Conservation (phyloP, 2,113 vertebrate species). For the Megaleporinus macrocephalus region DNA sequence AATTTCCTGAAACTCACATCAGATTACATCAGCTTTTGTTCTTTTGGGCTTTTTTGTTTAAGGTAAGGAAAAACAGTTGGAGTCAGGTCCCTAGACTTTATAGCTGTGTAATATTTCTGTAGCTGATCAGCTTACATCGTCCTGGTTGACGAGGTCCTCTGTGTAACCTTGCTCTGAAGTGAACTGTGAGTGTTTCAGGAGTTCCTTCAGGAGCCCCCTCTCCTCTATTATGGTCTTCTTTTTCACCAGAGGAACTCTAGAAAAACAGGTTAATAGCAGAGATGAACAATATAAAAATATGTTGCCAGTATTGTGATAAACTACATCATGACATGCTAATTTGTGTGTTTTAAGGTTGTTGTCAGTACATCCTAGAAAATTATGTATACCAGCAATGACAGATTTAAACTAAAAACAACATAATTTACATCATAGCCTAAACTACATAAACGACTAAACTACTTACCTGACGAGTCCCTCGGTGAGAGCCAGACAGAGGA, state of each 20-base stretch:
- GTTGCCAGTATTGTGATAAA: background rate
- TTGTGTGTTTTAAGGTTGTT: background rate
- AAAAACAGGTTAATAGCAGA: background rate
- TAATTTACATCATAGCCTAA: no score
- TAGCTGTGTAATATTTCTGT: background rate
- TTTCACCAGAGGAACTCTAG: constrained; percentile 12
- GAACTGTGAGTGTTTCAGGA: constrained; percentile 16
- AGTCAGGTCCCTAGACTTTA: background rate
- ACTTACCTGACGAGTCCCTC: constrained; percentile 15
- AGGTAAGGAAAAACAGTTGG: background rate
- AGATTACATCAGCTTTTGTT: background rate
- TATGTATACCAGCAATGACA: no score
- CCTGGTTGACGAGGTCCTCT: constrained; percentile 38
- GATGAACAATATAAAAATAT: background rate
- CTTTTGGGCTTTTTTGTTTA: background rate
- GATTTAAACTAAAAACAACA: no score
- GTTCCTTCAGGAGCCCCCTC: background rate
- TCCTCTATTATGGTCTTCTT: background rate
- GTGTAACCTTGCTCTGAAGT: constrained; percentile 27
- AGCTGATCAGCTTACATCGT: constrained; percentile 21
- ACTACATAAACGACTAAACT: no score
- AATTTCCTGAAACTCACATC: no score
- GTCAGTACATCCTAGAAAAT: background rate
- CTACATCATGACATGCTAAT: background rate
- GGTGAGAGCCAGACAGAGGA: constrained; percentile 4